Evolutionary conservation across 1,140 invertebrate species (phyloP).

Genomic region (Bombus huntii): DNA sequence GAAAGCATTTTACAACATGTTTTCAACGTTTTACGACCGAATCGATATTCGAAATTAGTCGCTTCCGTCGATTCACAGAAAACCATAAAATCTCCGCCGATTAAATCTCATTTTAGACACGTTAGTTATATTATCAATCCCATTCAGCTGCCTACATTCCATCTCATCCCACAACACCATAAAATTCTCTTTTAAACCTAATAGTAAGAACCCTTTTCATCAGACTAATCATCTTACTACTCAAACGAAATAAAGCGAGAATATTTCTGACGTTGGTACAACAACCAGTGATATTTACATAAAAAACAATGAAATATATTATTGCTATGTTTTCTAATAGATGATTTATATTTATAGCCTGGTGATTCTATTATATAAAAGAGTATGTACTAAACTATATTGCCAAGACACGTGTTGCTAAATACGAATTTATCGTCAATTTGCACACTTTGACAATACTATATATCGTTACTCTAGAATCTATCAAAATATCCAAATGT

Average conservation of each 20-base stretch:
- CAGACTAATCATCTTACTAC: too few species aligned
- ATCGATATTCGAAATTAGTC: slow-evolving; percentile 41
- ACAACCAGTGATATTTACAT: too few species aligned
- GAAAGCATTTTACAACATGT: slow-evolving; percentile 38
- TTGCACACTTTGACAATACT: background rate
- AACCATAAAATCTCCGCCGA: slow-evolving; percentile 14
- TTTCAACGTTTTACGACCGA: slow-evolving; percentile 45
- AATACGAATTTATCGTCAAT: too few species aligned
- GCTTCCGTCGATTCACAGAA: slow-evolving; percentile 12
- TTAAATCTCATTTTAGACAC: background rate
- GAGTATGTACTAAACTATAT: too few species aligned
- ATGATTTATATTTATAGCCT: too few species aligned
- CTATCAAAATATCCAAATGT: background rate
- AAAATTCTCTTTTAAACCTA: slow-evolving; percentile 5
- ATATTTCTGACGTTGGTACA: too few species aligned
- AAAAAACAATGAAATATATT: too few species aligned
- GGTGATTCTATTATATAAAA: too few species aligned
- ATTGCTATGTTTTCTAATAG: too few species aligned
- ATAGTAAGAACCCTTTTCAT: background rate
- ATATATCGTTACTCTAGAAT: background rate
- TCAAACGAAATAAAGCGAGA: too few species aligned
- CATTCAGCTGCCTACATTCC: background rate
- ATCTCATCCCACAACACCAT: background rate
- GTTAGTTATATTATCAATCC: background rate
- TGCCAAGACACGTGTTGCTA: too few species aligned